These are phyloP conservation scores for Ctenopoma multispine DNA, from an alignment of 2,797 vertebrate genomes.

Conservation along the genomic window DNA sequence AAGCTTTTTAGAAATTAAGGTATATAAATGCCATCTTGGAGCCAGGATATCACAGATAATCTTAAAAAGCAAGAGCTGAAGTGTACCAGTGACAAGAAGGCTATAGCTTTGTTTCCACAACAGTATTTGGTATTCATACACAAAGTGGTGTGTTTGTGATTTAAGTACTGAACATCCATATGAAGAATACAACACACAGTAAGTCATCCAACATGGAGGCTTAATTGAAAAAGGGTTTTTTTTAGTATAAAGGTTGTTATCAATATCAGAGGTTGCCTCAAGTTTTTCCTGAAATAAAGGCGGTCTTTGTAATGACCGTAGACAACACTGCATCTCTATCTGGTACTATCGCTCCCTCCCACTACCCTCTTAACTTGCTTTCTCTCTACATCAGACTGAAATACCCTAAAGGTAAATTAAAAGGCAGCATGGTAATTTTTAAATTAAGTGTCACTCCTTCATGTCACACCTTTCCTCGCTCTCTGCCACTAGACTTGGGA, in stretches of 20 bases:
- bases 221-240: constrained; percentile 16
- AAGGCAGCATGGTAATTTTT: constrained; percentile 69
- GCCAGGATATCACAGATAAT: neutral
- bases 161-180: neutral
- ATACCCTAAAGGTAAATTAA: constrained; percentile 75
- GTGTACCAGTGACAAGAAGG: neutral
- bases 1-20: constrained; percentile 7
- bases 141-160: neutral
- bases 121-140: neutral
- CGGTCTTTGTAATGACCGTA: constrained; percentile 57
- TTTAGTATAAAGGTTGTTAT: neutral
- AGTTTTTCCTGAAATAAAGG: constrained; percentile 67
- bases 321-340: constrained; percentile 66
- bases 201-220: constrained; percentile 2
- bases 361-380: constrained; percentile 40
- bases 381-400: constrained; percentile 57
- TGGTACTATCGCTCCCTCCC: constrained; percentile 58
- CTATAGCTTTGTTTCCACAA: neutral
- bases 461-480: constrained; percentile 69
- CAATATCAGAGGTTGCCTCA: constrained; percentile 60
- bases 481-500: constrained; percentile 55
- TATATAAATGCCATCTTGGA: constrained; percentile 2
- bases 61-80: neutral
- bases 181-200: neutral
- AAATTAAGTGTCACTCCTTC: constrained; percentile 70